Evolutionary conservation across 53 echinoderm and acorn worm species (phyloP).

Genomic region (Pentamera pediparva): DNA sequence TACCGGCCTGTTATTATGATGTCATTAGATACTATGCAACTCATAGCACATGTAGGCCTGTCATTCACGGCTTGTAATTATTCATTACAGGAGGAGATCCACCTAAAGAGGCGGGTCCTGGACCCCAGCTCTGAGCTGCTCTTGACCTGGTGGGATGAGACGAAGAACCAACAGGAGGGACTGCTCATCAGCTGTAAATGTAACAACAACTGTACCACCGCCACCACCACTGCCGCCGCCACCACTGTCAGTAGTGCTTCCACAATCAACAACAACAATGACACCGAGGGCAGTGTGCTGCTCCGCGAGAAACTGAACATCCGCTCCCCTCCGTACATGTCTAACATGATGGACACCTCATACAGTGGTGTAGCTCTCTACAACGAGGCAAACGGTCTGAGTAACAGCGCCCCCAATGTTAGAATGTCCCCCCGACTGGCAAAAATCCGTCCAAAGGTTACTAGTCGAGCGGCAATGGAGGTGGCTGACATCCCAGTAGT

Average conservation of each 20-base stretch:
- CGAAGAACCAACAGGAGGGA: conserved; percentile 23
- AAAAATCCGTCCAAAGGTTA: not conserved
- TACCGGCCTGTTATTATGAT: not conserved
- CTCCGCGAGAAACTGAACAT: conserved; percentile 19
- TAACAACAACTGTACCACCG: conserved; percentile 10
- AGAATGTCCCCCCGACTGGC: not conserved
- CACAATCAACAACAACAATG: not conserved
- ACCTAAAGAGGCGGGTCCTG: conserved; percentile 18
- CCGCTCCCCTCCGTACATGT: conserved; percentile 10
- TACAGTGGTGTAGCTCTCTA: conserved; percentile 33
- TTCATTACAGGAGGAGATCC: conserved; percentile 23
- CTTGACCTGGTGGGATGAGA: conserved; percentile 39
- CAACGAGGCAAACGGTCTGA: conserved; percentile 16
- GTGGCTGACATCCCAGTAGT: not conserved
- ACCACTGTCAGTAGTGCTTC: not conserved
- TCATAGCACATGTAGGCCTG: not conserved
- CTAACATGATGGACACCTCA: conserved; percentile 22
- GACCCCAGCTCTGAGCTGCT: conserved; percentile 24
- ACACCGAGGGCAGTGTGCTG: conserved; percentile 1
- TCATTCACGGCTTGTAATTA: not conserved
- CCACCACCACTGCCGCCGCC: not conserved
- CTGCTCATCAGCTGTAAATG: conserved; percentile 26
- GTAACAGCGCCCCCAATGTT: not conserved
- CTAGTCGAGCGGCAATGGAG: not conserved
- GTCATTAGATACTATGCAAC: not conserved